Evolutionary conservation across 2,888 invertebrate genomes (phyloP).

Genomic region (Oligia latruncula): DNA sequence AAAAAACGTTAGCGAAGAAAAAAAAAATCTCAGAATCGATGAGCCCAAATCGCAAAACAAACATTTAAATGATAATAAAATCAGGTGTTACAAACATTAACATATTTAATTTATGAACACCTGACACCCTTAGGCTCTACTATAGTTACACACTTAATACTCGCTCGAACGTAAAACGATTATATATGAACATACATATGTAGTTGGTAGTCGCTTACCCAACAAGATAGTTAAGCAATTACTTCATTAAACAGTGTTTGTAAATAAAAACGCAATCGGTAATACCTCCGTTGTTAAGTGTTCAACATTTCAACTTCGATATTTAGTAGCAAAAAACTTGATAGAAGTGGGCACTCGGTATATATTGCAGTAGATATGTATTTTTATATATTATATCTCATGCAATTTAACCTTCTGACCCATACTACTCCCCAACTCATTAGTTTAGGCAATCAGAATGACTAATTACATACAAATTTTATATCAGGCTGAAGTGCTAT

Average conservation of each 20-base stretch:
- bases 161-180: slow-evolving; percentile 59
- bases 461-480: background rate
- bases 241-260: slow-evolving; percentile 65
- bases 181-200: slow-evolving; percentile 35
- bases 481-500: background rate
- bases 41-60: slow-evolving; percentile 32
- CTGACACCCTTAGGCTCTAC: slow-evolving; percentile 54
- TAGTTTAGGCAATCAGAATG: background rate
- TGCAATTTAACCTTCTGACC: background rate
- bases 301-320: slow-evolving; percentile 41
- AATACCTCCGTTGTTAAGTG: slow-evolving; percentile 33
- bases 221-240: slow-evolving; percentile 63
- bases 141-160: slow-evolving; percentile 55
- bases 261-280: slow-evolving; percentile 65
- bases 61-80: slow-evolving; percentile 53
- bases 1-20: background rate
- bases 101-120: slow-evolving; percentile 50
- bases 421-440: background rate
- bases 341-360: background rate
- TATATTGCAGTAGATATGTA: background rate
- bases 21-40: slow-evolving; percentile 5
- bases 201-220: slow-evolving; percentile 55
- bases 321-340: slow-evolving; percentile 32
- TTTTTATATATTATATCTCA: background rate
- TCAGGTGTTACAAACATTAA: slow-evolving; percentile 42